phyloP scores from a whole-genome alignment of 2,797 vertebrate species.

The Sebastes kiyomatsui region DNA sequence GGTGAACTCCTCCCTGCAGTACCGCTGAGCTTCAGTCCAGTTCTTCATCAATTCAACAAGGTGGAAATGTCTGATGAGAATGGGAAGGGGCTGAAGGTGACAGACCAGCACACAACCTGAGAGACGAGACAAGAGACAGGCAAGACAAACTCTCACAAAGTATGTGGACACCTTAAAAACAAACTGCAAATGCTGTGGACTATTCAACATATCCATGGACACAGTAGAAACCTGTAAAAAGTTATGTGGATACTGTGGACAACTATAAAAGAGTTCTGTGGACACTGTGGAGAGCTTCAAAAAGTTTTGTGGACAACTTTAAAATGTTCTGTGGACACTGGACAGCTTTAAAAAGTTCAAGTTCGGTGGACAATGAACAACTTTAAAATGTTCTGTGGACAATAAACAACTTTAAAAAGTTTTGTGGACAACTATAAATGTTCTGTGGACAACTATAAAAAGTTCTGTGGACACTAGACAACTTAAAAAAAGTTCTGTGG shows the following conservation, averaged over 20 bases:
- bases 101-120: conserved; percentile 4
- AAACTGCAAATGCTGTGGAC: neutral
- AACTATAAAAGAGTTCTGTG: neutral
- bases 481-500: neutral
- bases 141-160: neutral
- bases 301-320: neutral
- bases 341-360: neutral
- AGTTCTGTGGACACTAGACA: too few species aligned
- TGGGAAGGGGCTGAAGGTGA: neutral
- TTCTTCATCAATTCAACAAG: rapidly evolving
- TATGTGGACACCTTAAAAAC: neutral
- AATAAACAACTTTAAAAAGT: neutral
- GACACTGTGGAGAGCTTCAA: neutral
- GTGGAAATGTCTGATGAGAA: neutral
- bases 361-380: too few species aligned
- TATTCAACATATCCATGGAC: too few species aligned
- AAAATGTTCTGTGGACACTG: neutral
- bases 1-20: conserved; percentile 17
- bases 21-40: conserved; percentile 13
- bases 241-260: neutral
- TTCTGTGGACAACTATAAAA: too few species aligned
- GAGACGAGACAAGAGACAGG: neutral
- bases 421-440: neutral
- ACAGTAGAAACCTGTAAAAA: too few species aligned
- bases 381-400: neutral